These are phyloP conservation scores for Phengaris arion DNA, from an alignment of 2,888 invertebrate genomes.

Conservation along the genomic window DNA sequence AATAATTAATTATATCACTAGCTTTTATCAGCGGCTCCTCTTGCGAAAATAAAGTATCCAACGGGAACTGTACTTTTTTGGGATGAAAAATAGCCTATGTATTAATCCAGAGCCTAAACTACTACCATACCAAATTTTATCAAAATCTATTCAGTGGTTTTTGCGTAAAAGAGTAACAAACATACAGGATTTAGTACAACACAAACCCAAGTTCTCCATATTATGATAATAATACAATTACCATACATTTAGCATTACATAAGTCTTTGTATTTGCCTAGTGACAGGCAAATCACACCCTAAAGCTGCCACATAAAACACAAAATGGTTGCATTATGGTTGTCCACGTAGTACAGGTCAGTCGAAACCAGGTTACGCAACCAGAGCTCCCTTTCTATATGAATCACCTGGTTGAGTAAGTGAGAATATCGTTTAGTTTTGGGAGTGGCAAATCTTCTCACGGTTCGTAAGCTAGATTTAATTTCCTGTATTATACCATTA, in stretches of 20 bases:
- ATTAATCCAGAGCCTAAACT: too few species aligned
- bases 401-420: constrained; percentile 27
- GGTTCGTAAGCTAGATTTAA: not conserved
- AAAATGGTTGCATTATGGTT: constrained; percentile 16
- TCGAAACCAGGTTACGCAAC: constrained; percentile 3
- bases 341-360: constrained; percentile 22
- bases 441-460: constrained; percentile 6
- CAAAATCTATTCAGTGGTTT: too few species aligned
- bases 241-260: not conserved
- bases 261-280: not conserved
- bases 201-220: not conserved
- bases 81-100: too few species aligned
- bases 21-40: too few species aligned
- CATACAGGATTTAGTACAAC: not conserved
- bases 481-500: not conserved
- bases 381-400: constrained; percentile 30
- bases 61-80: too few species aligned
- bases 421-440: constrained; percentile 1
- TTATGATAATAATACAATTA: not conserved
- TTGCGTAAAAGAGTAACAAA: too few species aligned
- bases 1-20: too few species aligned
- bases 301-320: constrained; percentile 9
- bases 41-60: too few species aligned
- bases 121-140: too few species aligned
- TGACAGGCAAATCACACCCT: constrained; percentile 8